Percentiles rank a stretch among this genome's conserved stretches.
These are phyloP conservation scores for Carassius gibelio DNA, from an alignment of 2,113 vertebrate genomes.

Conservation along the genomic window DNA sequence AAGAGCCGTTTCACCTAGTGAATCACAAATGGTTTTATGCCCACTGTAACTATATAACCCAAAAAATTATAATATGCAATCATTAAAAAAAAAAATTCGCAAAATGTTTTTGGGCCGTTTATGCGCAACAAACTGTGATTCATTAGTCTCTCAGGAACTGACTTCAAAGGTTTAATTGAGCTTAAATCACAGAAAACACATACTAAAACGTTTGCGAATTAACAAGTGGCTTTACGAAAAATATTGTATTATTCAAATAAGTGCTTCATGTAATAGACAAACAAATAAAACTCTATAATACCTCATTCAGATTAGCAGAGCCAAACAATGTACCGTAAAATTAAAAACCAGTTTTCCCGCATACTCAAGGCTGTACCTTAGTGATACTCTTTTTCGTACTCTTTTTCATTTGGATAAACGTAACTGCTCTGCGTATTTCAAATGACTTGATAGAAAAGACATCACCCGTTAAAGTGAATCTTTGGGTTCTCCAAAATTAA, in stretches of 20 bases:
- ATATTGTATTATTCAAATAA: conserved; percentile 18
- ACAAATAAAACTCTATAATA: conserved; percentile 8
- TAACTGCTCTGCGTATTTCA: not conserved
- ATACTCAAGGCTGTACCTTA: not conserved
- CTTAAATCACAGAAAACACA: not conserved
- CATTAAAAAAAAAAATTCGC: not conserved
- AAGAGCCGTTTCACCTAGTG: not conserved
- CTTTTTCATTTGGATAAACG: too few relatives aligned
- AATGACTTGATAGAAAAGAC: not conserved
- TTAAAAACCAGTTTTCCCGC: not conserved
- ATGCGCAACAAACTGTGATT: not conserved
- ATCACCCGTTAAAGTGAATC: not conserved
- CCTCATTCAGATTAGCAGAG: conserved; percentile 1
- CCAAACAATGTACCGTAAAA: not conserved
- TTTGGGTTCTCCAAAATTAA: conserved; percentile 26
- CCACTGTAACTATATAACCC: not conserved
- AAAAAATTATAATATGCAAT: not conserved
- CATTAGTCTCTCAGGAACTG: conserved; percentile 22
- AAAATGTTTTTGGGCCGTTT: not conserved
- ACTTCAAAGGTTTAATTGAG: not conserved
- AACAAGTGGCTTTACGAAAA: conserved; percentile 26
- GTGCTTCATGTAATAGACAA: conserved; percentile 1
- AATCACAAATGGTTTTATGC: not conserved
- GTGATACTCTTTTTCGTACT: not conserved
- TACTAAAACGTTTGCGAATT: not conserved